Conservation (phyloP, 1,140 invertebrate genomes). For the Dendroctonus valens region DNA sequence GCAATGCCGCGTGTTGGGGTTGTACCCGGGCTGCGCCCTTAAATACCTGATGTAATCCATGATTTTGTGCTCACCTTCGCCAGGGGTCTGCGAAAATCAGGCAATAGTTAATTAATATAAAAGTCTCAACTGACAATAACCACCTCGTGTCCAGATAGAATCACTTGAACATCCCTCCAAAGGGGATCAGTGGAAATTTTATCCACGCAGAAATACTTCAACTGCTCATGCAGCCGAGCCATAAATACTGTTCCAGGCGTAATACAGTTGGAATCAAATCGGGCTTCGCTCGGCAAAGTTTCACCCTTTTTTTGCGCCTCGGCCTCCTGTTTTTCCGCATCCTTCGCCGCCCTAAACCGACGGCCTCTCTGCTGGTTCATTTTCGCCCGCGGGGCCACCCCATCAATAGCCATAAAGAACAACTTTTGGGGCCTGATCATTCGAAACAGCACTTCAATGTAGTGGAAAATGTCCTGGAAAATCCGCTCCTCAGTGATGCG, state of each 20-base stretch:
- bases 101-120: conserved; percentile 9
- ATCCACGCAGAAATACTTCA: conserved; percentile 83
- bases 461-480: conserved; percentile 91
- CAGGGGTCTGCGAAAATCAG: conserved; percentile 70
- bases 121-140: conserved; percentile 1
- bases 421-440: conserved; percentile 90
- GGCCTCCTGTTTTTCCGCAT: conserved; percentile 75
- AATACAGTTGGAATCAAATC: conserved; percentile 96
- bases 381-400: conserved; percentile 91
- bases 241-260: conserved; percentile 93
- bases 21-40: conserved; percentile 77
- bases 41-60: conserved; percentile 95
- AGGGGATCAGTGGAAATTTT: conserved; percentile 83
- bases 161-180: conserved; percentile 80
- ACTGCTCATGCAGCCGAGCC: conserved; percentile 78
- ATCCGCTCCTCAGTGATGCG: conserved; percentile 89
- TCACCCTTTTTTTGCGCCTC: conserved; percentile 77
- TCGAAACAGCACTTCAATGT: conserved; percentile 86
- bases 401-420: conserved; percentile 96
- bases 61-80: conserved; percentile 98
- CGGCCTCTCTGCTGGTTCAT: conserved; percentile 91
- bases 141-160: conserved; percentile 83
- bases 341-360: conserved; percentile 84
- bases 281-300: conserved; percentile 65
- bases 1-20: conserved; percentile 89